Conservation (phyloP, 2,797 vertebrate species). For the Bucorvus abyssinicus region DNA sequence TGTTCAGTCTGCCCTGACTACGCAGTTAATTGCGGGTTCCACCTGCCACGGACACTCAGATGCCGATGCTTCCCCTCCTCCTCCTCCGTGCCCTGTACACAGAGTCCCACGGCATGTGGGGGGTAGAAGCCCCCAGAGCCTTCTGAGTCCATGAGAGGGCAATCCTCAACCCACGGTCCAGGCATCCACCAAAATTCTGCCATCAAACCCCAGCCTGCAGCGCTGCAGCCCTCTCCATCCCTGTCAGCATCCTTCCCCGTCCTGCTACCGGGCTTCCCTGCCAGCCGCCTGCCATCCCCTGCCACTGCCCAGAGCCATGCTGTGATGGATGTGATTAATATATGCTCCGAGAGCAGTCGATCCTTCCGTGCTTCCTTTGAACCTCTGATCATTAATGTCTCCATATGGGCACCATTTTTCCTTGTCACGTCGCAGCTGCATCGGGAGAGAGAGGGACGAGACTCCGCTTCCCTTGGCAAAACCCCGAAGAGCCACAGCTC, state of each 20-base stretch:
- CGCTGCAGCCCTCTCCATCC: background rate
- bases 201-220: accelerated
- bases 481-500: background rate
- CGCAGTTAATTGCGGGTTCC: background rate
- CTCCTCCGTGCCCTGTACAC: accelerated
- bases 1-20: background rate
- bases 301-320: background rate
- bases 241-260: background rate
- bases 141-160: background rate
- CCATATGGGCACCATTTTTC: constrained; percentile 62
- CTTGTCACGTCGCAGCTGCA: constrained; percentile 39
- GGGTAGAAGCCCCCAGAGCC: background rate
- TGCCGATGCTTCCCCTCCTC: accelerated
- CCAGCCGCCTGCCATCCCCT: background rate
- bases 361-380: constrained; percentile 44
- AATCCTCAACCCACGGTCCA: background rate
- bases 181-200: background rate
- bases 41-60: background rate
- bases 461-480: background rate
- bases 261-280: background rate
- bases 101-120: accelerated
- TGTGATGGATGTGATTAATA: constrained; percentile 51
- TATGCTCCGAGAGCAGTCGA: background rate
- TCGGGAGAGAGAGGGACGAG: background rate
- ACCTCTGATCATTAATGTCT: constrained; percentile 42